Evolutionary conservation across 2,113 vertebrate genomes (phyloP).

Genomic region (Pelobates fuscus): DNA sequence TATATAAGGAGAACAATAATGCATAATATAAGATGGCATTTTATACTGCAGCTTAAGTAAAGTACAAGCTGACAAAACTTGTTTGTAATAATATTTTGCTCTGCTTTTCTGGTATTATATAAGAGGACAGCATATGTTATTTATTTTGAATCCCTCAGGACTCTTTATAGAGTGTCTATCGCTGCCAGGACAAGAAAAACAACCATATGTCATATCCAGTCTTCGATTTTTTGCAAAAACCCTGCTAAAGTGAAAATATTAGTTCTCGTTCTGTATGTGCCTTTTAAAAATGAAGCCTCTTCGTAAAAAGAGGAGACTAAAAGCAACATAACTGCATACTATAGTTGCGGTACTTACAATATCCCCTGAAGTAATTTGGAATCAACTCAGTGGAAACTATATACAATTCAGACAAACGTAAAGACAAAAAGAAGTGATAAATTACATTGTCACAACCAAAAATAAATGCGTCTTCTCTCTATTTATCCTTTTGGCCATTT

Average conservation of each 20-base stretch:
- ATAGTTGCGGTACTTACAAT: too few relatives aligned
- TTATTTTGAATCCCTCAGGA: constrained; percentile 28
- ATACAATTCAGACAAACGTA: too few relatives aligned
- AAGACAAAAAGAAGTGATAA: too few relatives aligned
- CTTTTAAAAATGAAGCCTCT: too few relatives aligned
- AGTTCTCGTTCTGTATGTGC: background rate
- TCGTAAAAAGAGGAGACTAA: too few relatives aligned
- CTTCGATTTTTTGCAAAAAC: background rate
- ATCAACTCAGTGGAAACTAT: too few relatives aligned
- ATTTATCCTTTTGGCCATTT: too few relatives aligned
- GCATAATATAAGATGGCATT: constrained; percentile 23
- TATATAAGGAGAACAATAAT: constrained; percentile 16
- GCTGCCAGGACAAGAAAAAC: background rate
- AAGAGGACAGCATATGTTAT: constrained; percentile 36
- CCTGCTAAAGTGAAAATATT: background rate
- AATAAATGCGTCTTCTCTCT: too few relatives aligned
- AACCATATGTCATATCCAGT: background rate
- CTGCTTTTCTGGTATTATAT: constrained; percentile 25
- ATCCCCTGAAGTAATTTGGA: too few relatives aligned
- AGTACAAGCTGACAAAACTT: constrained; percentile 25
- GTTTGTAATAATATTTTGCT: constrained; percentile 22
- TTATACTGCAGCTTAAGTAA: constrained; percentile 22
- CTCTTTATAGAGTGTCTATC: background rate
- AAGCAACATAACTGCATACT: too few relatives aligned
- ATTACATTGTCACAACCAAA: too few relatives aligned